phyloP scores from a whole-genome alignment of 2,888 invertebrate species.

The Lissocephala sabroskyi region DNA sequence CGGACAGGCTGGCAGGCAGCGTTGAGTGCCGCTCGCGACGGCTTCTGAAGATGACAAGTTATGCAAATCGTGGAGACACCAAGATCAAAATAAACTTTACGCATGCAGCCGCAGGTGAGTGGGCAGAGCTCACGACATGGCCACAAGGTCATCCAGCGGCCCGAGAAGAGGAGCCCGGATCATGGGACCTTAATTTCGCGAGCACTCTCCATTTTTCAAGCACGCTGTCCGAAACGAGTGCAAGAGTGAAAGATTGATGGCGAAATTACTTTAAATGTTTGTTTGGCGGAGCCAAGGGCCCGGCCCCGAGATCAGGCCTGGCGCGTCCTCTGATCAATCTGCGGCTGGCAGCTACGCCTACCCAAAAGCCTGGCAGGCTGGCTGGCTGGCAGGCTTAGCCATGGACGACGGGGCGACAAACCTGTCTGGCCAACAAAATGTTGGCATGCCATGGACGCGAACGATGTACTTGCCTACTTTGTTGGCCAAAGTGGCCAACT shows the following conservation, averaged over 20 bases:
- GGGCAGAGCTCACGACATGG: constrained; percentile 38
- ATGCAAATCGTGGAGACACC: constrained; percentile 62
- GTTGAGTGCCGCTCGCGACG: constrained; percentile 1
- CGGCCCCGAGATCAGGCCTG: too few species aligned
- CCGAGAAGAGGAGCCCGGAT: constrained; percentile 7
- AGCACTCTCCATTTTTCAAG: constrained; percentile 8
- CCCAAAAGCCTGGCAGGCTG: constrained; percentile 37
- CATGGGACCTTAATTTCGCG: constrained; percentile 3
- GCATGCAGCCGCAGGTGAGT: constrained; percentile 46
- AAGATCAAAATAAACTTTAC: constrained; percentile 61
- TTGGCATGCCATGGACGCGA: constrained; percentile 4
- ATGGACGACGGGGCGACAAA: background rate
- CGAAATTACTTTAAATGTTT: constrained; percentile 64
- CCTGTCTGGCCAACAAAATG: constrained; percentile 3
- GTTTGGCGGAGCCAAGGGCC: constrained; percentile 12
- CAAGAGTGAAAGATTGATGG: constrained; percentile 67
- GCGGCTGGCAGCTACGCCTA: constrained; percentile 37
- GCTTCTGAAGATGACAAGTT: constrained; percentile 55
- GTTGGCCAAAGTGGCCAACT: constrained; percentile 15
- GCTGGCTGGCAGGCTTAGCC: constrained; percentile 1
- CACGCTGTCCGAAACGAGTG: constrained; percentile 50
- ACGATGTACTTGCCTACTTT: constrained; percentile 39
- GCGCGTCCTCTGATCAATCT: constrained; percentile 54
- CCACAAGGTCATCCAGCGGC: constrained; percentile 35
- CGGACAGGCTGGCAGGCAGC: background rate